phyloP scores from a whole-genome alignment of 2,797 vertebrate species.

The Poeciliopsis infans region DNA sequence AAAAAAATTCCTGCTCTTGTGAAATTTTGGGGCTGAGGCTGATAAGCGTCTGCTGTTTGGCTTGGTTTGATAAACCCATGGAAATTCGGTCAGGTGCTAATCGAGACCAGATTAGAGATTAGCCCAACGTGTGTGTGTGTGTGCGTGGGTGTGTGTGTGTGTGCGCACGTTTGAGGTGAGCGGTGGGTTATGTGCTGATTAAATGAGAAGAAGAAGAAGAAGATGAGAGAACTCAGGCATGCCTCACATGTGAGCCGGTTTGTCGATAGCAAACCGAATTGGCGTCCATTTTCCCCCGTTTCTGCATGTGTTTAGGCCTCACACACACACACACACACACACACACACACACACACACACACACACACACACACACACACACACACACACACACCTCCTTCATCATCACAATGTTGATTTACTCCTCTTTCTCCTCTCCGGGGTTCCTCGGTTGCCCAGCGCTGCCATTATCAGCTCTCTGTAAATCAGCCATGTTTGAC shows the following conservation, averaged over 20 bases:
- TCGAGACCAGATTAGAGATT: conserved; percentile 86
- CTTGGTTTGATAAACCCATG: conserved; percentile 85
- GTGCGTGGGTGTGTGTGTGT: conserved; percentile 42
- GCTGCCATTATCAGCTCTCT: conserved; percentile 82
- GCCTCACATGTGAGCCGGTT: conserved; percentile 44
- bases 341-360: background rate
- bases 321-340: background rate
- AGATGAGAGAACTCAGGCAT: conserved; percentile 54
- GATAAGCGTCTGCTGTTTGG: conserved; percentile 84
- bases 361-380: background rate
- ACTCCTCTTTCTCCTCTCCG: conserved; percentile 40
- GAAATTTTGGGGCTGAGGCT: conserved; percentile 77
- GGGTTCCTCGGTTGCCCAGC: conserved; percentile 78
- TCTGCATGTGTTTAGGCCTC: conserved; percentile 23
- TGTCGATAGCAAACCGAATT: conserved; percentile 36
- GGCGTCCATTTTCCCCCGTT: conserved; percentile 36
- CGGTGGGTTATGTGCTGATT: conserved; percentile 47
- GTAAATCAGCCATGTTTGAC: conserved; percentile 87
- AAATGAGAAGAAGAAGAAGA: conserved; percentile 51
- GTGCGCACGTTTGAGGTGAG: conserved; percentile 26
- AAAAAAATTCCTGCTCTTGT: conserved; percentile 81
- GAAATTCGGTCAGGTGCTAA: conserved; percentile 89
- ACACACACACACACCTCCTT: background rate
- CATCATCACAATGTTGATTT: conserved; percentile 63
- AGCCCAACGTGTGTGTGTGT: conserved; percentile 48